Conservation (phyloP, 1,140 invertebrate genomes). For the Drosophila saltans region DNA sequence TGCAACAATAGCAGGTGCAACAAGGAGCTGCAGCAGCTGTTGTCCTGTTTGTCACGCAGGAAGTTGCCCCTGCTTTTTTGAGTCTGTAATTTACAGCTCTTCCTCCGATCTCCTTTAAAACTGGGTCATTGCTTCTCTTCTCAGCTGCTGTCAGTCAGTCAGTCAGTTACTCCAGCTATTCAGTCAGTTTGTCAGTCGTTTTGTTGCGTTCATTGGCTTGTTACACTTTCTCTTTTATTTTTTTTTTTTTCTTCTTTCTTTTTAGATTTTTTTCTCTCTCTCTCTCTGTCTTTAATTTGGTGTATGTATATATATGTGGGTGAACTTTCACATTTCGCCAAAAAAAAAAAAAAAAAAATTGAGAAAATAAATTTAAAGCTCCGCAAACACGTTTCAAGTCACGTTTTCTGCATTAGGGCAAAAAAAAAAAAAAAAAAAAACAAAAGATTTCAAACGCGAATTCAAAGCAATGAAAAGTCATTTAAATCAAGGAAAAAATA, state of each 20-base stretch:
- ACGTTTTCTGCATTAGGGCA: slow-evolving; percentile 58
- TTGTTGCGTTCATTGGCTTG: slow-evolving; percentile 43
- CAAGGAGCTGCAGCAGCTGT: slow-evolving; percentile 56
- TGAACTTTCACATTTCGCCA: slow-evolving; percentile 79
- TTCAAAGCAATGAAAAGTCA: too few species aligned
- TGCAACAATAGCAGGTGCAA: slow-evolving; percentile 58
- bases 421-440: too few species aligned
- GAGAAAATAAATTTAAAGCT: slow-evolving; percentile 3
- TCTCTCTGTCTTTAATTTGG: slow-evolving; percentile 16
- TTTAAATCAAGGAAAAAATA: not conserved
- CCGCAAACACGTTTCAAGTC: slow-evolving; percentile 68
- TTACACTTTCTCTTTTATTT: slow-evolving; percentile 72
- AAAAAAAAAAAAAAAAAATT: slow-evolving; percentile 16
- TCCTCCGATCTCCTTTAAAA: slow-evolving; percentile 45
- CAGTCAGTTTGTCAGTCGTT: slow-evolving; percentile 26
- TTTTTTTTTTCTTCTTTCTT: slow-evolving; percentile 36
- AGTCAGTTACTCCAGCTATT: slow-evolving; percentile 2
- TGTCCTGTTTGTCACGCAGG: slow-evolving; percentile 69
- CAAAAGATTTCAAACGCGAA: slow-evolving; percentile 12
- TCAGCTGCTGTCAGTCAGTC: slow-evolving; percentile 52
- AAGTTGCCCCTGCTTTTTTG: slow-evolving; percentile 28
- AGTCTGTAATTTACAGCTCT: not conserved
- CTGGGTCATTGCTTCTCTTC: slow-evolving; percentile 72
- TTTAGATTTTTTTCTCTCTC: not conserved
- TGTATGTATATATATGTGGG: slow-evolving; percentile 58